These are phyloP conservation scores for Melangyna quadrimaculata DNA, from an alignment of 2,888 invertebrate genomes.

Conservation along the genomic window DNA sequence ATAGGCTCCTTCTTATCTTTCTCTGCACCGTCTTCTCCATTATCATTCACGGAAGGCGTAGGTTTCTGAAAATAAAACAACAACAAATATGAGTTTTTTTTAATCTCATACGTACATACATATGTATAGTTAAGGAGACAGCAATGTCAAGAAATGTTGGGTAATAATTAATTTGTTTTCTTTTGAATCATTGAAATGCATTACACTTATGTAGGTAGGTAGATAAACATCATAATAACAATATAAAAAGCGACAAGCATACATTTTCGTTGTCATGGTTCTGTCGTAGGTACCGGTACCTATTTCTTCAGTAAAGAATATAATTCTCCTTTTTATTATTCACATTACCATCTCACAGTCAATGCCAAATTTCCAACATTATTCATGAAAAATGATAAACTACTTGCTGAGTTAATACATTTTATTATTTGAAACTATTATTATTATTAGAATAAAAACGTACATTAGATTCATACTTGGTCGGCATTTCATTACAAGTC, in stretches of 20 bases:
- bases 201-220: neutral
- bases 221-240: neutral
- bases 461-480: neutral
- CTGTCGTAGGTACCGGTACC: too few relatives aligned
- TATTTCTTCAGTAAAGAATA: too few relatives aligned
- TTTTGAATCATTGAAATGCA: neutral
- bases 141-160: neutral
- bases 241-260: neutral
- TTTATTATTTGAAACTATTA: too few relatives aligned
- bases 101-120: too few relatives aligned
- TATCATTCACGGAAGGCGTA: constrained; percentile 15
- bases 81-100: too few relatives aligned
- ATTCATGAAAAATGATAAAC: neutral
- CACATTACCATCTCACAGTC: neutral
- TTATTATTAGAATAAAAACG: neutral
- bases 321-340: too few relatives aligned
- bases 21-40: constrained; percentile 74
- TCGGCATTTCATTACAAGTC: constrained; percentile 31
- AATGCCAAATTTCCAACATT: neutral
- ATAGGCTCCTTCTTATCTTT: constrained; percentile 76
- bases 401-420: too few relatives aligned
- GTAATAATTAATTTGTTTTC: neutral
- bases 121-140: neutral
- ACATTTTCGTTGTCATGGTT: neutral
- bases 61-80: constrained; percentile 48